phyloP scores from a whole-genome alignment of 2,888 invertebrate genomes.

The Epirrhoe tristata region DNA sequence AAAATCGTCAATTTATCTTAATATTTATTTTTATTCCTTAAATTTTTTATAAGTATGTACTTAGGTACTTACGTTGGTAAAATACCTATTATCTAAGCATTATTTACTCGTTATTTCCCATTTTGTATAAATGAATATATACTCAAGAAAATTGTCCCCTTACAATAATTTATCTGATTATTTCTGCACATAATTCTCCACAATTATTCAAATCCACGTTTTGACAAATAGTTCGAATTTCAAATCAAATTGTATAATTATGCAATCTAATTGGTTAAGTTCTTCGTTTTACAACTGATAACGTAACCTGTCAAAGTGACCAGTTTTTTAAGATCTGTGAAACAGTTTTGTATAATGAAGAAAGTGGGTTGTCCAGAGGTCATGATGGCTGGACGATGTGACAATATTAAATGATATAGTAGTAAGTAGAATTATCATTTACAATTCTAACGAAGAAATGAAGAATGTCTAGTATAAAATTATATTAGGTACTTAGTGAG shows the following conservation, averaged over 20 bases:
- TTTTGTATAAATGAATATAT: no score
- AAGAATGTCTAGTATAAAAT: no score
- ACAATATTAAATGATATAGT: constrained; percentile 8
- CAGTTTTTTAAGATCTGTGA: constrained; percentile 10
- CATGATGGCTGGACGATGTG: constrained; percentile 6
- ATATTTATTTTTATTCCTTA: no score
- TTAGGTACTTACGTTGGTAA: no score
- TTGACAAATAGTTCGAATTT: constrained; percentile 37
- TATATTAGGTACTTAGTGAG: no score
- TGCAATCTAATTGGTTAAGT: constrained; percentile 61
- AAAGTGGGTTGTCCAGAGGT: background rate
- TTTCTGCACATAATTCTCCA: constrained; percentile 2
- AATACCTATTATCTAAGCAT: no score
- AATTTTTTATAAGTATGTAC: no score
- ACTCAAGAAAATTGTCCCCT: no score
- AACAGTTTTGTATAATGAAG: background rate
- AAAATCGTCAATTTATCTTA: no score
- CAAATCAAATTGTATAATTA: constrained; percentile 49
- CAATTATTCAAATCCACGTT: constrained; percentile 8
- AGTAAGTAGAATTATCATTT: background rate
- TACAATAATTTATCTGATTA: no score
- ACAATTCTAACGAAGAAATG: background rate
- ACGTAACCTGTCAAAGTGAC: background rate
- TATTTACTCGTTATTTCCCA: no score
- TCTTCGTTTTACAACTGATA: constrained; percentile 36